Conservation (phyloP, 2,888 invertebrate species). For the Rotaria magnacalcarata region DNA sequence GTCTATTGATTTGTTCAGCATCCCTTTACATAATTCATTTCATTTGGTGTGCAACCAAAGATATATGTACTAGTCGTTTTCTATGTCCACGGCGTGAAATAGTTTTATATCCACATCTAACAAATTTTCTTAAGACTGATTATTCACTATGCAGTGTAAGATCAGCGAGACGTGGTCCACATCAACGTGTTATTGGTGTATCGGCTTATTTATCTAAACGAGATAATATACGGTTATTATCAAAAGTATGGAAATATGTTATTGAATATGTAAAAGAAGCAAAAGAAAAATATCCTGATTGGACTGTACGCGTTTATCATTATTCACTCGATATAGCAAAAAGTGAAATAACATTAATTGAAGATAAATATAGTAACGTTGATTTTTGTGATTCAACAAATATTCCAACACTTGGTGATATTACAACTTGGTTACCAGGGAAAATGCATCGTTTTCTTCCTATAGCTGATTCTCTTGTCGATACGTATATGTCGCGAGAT, state of each 20-base stretch:
- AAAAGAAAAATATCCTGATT: conserved; percentile 39
- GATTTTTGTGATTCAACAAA: conserved; percentile 13
- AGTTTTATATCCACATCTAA: not conserved
- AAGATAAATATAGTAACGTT: not conserved
- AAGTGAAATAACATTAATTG: not conserved
- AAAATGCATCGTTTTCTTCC: conserved; percentile 42
- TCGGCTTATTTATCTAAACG: conserved; percentile 19
- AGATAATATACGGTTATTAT: not conserved
- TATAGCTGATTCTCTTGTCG: conserved; percentile 39
- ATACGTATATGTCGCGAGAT: conserved; percentile 38
- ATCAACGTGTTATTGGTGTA: conserved; percentile 38
- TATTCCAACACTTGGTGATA: not conserved
- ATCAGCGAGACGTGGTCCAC: conserved; percentile 20
- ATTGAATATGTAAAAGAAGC: conserved; percentile 14
- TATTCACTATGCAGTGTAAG: not conserved
- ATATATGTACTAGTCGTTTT: not conserved
- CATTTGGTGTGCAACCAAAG: not conserved
- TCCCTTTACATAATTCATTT: not conserved
- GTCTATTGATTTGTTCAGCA: not conserved
- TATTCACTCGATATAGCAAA: not conserved
- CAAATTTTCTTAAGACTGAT: not conserved
- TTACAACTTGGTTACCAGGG: conserved; percentile 2
- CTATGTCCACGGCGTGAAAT: not conserved
- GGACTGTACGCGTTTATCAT: conserved; percentile 37
- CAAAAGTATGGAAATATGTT: not conserved